These are phyloP conservation scores for Dipodomys ordii DNA, from an alignment of 2,113 vertebrate species.

Conservation along the genomic window DNA sequence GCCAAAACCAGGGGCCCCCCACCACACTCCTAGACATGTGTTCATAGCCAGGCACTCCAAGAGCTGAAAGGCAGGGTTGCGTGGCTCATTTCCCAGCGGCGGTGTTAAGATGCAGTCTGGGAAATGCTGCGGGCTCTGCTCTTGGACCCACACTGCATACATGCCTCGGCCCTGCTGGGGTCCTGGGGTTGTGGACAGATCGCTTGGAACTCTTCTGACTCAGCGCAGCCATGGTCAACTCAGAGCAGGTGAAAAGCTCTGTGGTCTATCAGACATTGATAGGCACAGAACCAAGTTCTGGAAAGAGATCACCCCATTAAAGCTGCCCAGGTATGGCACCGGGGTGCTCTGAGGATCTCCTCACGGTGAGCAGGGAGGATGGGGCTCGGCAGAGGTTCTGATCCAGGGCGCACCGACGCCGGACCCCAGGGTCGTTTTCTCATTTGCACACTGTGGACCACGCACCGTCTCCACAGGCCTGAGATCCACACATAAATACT, in stretches of 20 bases:
- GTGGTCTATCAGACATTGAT: neutral
- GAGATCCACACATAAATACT: neutral
- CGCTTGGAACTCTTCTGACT: neutral
- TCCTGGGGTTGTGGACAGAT: rapidly evolving
- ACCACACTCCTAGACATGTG: too few relatives aligned
- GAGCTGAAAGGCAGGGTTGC: neutral
- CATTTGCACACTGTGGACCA: rapidly evolving
- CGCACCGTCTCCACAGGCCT: rapidly evolving
- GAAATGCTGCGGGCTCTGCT: too few relatives aligned
- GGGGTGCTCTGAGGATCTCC: neutral
- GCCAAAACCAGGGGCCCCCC: too few relatives aligned
- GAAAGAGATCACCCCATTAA: too few relatives aligned
- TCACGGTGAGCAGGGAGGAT: neutral
- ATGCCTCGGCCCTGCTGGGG: neutral
- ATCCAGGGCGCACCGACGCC: neutral
- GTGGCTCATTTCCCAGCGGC: neutral
- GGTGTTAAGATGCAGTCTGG: too few relatives aligned
- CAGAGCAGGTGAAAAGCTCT: neutral
- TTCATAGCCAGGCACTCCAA: too few relatives aligned
- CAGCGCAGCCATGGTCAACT: rapidly evolving
- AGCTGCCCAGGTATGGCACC: neutral
- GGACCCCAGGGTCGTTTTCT: neutral
- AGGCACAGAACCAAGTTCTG: neutral
- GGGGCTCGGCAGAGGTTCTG: neutral
- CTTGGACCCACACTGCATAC: too few relatives aligned